Evolutionary conservation across 1,140 invertebrate genomes (phyloP).

Genomic region (Cotesia chilonis): DNA sequence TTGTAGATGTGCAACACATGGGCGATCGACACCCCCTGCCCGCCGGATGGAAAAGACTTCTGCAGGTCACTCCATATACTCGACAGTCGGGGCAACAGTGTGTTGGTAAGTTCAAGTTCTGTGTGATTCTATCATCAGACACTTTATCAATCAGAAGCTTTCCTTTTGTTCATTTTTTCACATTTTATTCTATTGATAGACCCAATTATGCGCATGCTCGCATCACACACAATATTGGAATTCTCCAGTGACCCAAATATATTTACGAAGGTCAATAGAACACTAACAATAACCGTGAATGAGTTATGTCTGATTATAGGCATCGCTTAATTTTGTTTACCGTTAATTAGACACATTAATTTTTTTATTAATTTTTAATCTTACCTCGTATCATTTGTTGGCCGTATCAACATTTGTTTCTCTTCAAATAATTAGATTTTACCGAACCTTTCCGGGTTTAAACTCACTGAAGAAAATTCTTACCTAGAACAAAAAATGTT

Average conservation of each 20-base stretch:
- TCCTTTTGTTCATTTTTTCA: too few species aligned
- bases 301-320: not conserved
- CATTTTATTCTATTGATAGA: not conserved
- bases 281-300: not conserved
- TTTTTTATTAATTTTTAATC: too few species aligned
- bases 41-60: constrained; percentile 70
- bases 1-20: constrained; percentile 71
- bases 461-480: too few species aligned
- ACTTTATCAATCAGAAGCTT: too few species aligned
- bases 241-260: constrained; percentile 4
- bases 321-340: too few species aligned
- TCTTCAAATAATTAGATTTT: too few species aligned
- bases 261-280: not conserved
- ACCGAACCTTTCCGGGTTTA: too few species aligned
- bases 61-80: constrained; percentile 74
- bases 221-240: not conserved
- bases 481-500: too few species aligned
- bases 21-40: constrained; percentile 73
- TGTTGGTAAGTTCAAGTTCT: constrained; percentile 58
- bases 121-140: too few species aligned
- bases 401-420: too few species aligned
- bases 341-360: too few species aligned
- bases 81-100: constrained; percentile 71
- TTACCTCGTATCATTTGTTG: too few species aligned
- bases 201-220: not conserved